phyloP scores from a whole-genome alignment of 2,888 invertebrate species.

The Ryuthela nishihirai region DNA sequence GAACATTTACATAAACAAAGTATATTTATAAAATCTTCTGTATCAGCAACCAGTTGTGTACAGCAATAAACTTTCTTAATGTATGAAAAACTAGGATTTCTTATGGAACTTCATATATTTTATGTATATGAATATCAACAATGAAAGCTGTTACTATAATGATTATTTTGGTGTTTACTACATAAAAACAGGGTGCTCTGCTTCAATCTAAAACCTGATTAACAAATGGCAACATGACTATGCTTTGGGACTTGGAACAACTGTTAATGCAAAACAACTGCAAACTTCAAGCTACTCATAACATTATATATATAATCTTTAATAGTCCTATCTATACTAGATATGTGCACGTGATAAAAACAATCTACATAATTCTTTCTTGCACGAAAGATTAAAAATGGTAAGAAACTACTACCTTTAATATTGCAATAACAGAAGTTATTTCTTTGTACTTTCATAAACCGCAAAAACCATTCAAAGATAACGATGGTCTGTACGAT shows the following conservation, averaged over 20 bases:
- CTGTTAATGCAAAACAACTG: constrained; percentile 28
- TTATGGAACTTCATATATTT: too few species aligned
- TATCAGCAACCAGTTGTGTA: too few species aligned
- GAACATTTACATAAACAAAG: too few species aligned
- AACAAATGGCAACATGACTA: constrained; percentile 38
- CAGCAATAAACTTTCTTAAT: too few species aligned
- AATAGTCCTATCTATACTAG: constrained; percentile 37
- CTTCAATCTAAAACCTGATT: constrained; percentile 24
- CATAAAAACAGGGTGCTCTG: constrained; percentile 26
- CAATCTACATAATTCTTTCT: constrained; percentile 32
- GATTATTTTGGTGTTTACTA: too few species aligned
- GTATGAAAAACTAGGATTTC: too few species aligned
- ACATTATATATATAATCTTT: constrained; percentile 35
- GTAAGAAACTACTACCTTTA: constrained; percentile 36
- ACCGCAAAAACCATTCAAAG: constrained; percentile 29
- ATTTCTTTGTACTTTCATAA: constrained; percentile 39
- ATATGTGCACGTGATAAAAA: constrained; percentile 39
- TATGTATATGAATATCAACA: too few species aligned
- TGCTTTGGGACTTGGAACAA: constrained; percentile 29
- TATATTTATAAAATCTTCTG: too few species aligned
- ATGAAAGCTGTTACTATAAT: too few species aligned
- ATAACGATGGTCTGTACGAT: constrained; percentile 25
- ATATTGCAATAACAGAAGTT: constrained; percentile 39
- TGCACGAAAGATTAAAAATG: constrained; percentile 33
- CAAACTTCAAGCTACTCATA: constrained; percentile 33